Percentiles rank a stretch among this genome's conserved stretches.
Conservation (phyloP, 2,888 invertebrate genomes). For the Drosophila anceps region DNA sequence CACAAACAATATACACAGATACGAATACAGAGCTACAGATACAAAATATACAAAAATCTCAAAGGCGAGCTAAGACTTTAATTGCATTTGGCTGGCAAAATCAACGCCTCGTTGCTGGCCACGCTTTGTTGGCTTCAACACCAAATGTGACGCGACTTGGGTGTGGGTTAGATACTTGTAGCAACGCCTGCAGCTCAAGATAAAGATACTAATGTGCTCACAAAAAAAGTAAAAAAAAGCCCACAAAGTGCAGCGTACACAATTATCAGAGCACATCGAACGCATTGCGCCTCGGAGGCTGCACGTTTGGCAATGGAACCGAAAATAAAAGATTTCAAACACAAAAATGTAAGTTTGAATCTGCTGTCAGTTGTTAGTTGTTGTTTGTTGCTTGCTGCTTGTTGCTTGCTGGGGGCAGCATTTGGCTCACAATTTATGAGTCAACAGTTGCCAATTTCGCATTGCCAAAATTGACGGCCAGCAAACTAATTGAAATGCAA, state of each 20-base stretch:
- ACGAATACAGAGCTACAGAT: constrained; percentile 10
- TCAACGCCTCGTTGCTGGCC: constrained; percentile 62
- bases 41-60: constrained; percentile 12
- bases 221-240: constrained; percentile 16
- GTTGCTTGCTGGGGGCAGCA: neutral
- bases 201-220: constrained; percentile 30
- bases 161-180: constrained; percentile 41
- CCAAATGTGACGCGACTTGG: constrained; percentile 28
- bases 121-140: constrained; percentile 67
- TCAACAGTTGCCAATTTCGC: constrained; percentile 39
- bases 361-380: neutral
- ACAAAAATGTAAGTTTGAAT: constrained; percentile 3
- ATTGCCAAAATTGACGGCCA: constrained; percentile 43
- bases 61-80: constrained; percentile 48
- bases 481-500: constrained; percentile 49
- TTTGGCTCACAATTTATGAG: constrained; percentile 45
- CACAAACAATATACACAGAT: constrained; percentile 26
- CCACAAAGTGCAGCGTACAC: constrained; percentile 48
- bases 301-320: constrained; percentile 48
- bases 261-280: constrained; percentile 56
- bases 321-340: constrained; percentile 13
- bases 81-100: constrained; percentile 66
- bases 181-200: constrained; percentile 40
- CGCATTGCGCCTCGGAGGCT: constrained; percentile 50
- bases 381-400: neutral